Evolutionary conservation across 2,888 invertebrate genomes (phyloP).

Genomic region (Vandiemenella viatica): DNA sequence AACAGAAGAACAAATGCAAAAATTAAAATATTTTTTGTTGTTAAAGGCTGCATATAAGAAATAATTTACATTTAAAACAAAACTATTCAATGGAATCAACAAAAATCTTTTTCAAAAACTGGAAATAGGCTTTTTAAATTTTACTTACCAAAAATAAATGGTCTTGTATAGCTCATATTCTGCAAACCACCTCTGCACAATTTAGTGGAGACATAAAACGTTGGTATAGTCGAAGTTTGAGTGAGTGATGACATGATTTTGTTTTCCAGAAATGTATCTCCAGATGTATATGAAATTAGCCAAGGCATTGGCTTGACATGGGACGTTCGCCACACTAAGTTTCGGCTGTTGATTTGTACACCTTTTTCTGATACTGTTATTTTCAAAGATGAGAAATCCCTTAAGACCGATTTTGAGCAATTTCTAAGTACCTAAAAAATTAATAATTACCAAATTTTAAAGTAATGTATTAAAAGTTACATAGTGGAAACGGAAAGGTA

Average conservation of each 20-base stretch:
- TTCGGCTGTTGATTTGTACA: slow-evolving; percentile 3
- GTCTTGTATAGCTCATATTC: slow-evolving; percentile 4
- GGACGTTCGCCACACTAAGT: slow-evolving; percentile 9
- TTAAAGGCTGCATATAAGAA: neutral
- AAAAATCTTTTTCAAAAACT: neutral
- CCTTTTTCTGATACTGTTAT: slow-evolving; percentile 20
- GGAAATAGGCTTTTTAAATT: neutral
- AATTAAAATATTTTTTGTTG: neutral
- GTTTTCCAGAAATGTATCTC: slow-evolving; percentile 31
- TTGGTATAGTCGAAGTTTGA: neutral
- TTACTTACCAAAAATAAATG: slow-evolving; percentile 10
- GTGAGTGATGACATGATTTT: slow-evolving; percentile 20
- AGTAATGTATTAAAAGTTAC: too few species aligned
- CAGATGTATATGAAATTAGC: slow-evolving; percentile 28
- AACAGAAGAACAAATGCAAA: neutral
- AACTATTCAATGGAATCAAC: neutral
- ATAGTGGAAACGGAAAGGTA: too few species aligned
- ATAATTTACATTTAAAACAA: neutral
- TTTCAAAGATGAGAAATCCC: slow-evolving; percentile 24
- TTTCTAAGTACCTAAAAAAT: slow-evolving; percentile 25
- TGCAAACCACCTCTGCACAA: slow-evolving; percentile 3
- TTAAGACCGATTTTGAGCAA: slow-evolving; percentile 26
- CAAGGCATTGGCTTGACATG: slow-evolving; percentile 20
- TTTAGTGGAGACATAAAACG: neutral
- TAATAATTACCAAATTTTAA: slow-evolving; percentile 1